Evolutionary conservation across 2,888 invertebrate genomes (phyloP).

Genomic region (Homarus gammarus): DNA sequence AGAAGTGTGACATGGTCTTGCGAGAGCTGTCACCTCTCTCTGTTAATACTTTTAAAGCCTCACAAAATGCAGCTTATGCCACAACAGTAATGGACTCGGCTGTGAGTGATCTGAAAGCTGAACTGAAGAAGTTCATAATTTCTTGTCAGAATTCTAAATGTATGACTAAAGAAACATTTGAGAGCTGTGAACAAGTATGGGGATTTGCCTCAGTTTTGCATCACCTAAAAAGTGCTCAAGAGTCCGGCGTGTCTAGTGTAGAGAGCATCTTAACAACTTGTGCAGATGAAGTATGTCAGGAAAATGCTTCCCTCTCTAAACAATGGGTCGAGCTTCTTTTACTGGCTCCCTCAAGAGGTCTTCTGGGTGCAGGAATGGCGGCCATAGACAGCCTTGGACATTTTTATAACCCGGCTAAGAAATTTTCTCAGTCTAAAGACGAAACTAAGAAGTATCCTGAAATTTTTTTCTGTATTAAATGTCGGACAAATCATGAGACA

Average conservation of each 20-base stretch:
- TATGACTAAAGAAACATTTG: background rate
- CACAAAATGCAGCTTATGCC: background rate
- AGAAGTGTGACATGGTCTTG: constrained; percentile 36
- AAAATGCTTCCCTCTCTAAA: background rate
- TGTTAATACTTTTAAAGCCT: background rate
- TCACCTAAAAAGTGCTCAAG: background rate
- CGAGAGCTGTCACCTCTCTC: constrained; percentile 17
- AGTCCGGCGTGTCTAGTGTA: background rate
- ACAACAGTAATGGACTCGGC: background rate
- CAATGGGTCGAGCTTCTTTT: background rate
- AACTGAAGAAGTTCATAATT: background rate
- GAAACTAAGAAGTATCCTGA: background rate
- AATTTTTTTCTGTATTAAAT: background rate
- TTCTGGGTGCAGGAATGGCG: background rate
- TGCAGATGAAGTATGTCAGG: background rate
- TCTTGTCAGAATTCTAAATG: background rate
- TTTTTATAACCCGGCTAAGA: background rate
- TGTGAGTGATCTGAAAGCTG: background rate
- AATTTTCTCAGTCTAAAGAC: background rate
- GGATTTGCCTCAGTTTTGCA: background rate
- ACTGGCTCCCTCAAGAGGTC: background rate
- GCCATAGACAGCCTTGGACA: background rate
- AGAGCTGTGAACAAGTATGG: background rate
- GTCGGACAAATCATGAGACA: background rate
- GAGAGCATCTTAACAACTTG: background rate